Evolutionary conservation across 2,888 invertebrate species (phyloP).

Genomic region (Sthenelais limicola): DNA sequence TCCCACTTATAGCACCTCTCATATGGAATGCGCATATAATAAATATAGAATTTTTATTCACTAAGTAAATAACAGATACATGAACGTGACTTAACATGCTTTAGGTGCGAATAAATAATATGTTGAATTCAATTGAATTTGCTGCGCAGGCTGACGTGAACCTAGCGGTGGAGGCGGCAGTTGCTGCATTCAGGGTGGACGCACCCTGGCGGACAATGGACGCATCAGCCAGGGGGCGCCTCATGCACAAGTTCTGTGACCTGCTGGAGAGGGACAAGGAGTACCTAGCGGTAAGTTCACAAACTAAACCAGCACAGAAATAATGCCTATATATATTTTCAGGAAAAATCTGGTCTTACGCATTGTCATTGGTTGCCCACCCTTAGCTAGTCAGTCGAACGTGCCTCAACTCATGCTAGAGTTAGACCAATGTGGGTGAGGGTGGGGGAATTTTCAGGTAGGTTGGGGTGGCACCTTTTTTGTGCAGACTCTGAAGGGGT

Average conservation of each 20-base stretch:
- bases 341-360: no score
- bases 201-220: slow-evolving; percentile 78
- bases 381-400: no score
- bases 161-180: slow-evolving; percentile 65
- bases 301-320: no score
- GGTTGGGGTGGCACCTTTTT: no score
- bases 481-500: no score
- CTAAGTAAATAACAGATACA: background rate
- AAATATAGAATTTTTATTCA: background rate
- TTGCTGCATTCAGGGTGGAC: slow-evolving; percentile 60
- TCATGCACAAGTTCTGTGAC: slow-evolving; percentile 59
- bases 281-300: slow-evolving; percentile 58
- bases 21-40: no score
- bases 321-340: no score
- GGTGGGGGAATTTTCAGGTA: no score
- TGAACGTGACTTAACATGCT: background rate
- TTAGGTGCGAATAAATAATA: background rate
- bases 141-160: slow-evolving; percentile 61
- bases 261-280: slow-evolving; percentile 58
- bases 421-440: no score
- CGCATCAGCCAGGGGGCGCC: slow-evolving; percentile 61
- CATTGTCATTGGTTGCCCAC: no score
- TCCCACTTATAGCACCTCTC: no score
- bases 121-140: background rate
- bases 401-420: no score